Evolutionary conservation across 2,113 vertebrate genomes (phyloP).

Genomic region (Tragelaphus strepsiceros): DNA sequence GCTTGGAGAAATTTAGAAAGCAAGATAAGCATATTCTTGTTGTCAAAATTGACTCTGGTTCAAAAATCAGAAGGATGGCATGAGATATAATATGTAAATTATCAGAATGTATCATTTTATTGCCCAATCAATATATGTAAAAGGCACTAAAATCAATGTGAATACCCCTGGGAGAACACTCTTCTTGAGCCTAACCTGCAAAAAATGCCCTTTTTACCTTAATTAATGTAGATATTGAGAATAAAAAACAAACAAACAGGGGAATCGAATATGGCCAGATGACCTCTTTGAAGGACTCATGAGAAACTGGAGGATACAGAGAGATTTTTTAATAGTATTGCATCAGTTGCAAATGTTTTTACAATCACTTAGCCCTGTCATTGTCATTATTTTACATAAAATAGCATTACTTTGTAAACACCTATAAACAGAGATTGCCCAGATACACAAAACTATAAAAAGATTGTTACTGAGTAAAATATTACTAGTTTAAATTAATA

Average conservation of each 20-base stretch:
- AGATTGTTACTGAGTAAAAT: slow-evolving; percentile 20
- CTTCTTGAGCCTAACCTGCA: not conserved
- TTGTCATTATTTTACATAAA: slow-evolving; percentile 21
- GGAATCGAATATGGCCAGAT: not conserved
- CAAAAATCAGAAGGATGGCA: slow-evolving; percentile 31
- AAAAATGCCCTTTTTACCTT: not conserved
- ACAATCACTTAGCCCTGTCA: not conserved
- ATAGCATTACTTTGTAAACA: slow-evolving; percentile 58
- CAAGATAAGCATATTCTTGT: slow-evolving; percentile 54
- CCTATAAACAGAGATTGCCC: slow-evolving; percentile 16
- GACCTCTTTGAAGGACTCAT: not conserved
- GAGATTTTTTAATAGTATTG: slow-evolving; percentile 21
- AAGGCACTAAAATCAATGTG: not conserved
- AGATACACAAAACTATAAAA: slow-evolving; percentile 33
- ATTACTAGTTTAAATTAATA: not conserved
- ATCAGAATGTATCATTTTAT: slow-evolving; percentile 5
- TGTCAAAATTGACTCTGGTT: slow-evolving; percentile 38
- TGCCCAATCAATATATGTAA: not conserved
- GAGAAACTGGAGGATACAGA: not conserved
- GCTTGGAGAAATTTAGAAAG: slow-evolving; percentile 52
- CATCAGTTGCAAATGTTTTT: not conserved
- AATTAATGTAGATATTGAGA: not conserved
- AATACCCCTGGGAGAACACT: not conserved
- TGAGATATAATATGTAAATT: slow-evolving; percentile 11
- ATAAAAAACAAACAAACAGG: not conserved